These are phyloP conservation scores for Phylloscopus whistleri DNA, from an alignment of 2,113 vertebrate species.

Conservation along the genomic window DNA sequence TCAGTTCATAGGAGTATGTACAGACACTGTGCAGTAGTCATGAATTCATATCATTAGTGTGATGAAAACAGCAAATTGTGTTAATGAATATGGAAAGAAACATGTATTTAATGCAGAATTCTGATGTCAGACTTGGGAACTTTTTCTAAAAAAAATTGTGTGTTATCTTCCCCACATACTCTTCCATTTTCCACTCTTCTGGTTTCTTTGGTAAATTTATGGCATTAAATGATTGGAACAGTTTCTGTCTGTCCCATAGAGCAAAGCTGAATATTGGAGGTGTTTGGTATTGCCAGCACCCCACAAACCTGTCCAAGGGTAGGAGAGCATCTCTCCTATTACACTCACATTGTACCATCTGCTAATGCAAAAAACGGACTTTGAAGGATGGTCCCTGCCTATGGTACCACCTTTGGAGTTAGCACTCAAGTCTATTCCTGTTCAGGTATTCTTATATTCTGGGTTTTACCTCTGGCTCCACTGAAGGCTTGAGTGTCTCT, in stretches of 20 bases:
- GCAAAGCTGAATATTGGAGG: background rate
- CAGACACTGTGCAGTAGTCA: background rate
- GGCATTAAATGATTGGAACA: background rate
- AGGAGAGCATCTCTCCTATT: background rate
- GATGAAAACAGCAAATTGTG: background rate
- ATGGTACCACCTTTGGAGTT: background rate
- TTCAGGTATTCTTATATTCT: background rate
- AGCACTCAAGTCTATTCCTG: background rate
- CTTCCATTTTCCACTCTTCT: background rate
- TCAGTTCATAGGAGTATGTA: background rate
- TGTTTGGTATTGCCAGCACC: background rate
- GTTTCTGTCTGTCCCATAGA: background rate
- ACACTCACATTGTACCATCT: background rate
- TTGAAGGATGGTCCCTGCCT: background rate
- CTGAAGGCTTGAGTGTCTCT: background rate
- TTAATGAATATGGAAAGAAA: background rate
- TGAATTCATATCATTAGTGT: background rate
- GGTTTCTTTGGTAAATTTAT: background rate
- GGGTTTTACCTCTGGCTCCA: background rate
- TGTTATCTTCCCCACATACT: background rate
- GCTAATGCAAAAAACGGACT: background rate
- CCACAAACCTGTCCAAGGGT: background rate
- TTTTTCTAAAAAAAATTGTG: background rate
- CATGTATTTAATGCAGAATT: background rate
- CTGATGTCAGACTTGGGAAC: background rate